Evolutionary conservation across 2,888 invertebrate genomes (phyloP).

Genomic region (Scelioninae gen. 2): DNA sequence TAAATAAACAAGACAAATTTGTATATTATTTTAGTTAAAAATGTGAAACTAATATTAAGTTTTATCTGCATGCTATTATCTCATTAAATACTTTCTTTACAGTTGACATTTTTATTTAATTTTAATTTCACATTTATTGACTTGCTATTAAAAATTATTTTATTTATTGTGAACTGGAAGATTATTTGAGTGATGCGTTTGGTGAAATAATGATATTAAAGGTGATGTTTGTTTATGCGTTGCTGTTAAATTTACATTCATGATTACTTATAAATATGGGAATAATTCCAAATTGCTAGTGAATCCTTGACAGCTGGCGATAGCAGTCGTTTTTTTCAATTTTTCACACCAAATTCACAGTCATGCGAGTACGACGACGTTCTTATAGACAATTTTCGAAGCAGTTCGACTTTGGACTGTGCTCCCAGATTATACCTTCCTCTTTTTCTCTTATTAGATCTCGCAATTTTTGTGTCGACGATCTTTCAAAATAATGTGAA

Average conservation of each 20-base stretch:
- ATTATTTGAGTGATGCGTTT: constrained; percentile 1
- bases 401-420: constrained; percentile 50
- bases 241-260: constrained; percentile 20
- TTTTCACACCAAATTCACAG: constrained; percentile 46
- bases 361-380: constrained; percentile 42
- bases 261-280: constrained; percentile 43
- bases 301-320: constrained; percentile 34
- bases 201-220: constrained; percentile 21
- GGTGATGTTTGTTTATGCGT: constrained; percentile 35
- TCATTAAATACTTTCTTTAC: background rate
- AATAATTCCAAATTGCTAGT: constrained; percentile 44
- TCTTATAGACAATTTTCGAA: constrained; percentile 53
- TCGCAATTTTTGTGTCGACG: constrained; percentile 35
- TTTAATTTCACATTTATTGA: background rate
- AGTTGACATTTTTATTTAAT: background rate
- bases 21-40: background rate
- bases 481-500: constrained; percentile 27
- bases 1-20: background rate
- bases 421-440: constrained; percentile 15
- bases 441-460: constrained; percentile 10
- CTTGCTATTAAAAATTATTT: background rate
- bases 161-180: background rate
- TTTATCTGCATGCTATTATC: background rate
- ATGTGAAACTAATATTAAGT: too few relatives aligned
- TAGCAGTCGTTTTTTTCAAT: constrained; percentile 19